These are phyloP conservation scores for Cheirogaleus major DNA, from an alignment of 2,797 vertebrate species.

Conservation along the genomic window DNA sequence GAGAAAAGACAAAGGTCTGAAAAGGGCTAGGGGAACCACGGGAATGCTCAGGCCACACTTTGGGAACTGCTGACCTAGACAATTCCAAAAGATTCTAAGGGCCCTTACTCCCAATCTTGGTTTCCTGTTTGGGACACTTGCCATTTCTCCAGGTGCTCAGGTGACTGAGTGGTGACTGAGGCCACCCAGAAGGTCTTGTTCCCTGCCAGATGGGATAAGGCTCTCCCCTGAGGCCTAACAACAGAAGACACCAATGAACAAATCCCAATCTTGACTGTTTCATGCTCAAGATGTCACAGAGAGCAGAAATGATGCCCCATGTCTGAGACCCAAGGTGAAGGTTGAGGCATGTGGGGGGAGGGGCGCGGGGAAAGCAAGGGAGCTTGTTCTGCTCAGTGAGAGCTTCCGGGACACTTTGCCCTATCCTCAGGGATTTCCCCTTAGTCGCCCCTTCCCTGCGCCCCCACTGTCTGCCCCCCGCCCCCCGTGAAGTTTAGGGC, in stretches of 20 bases:
- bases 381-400: not conserved
- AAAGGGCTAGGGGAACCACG: not conserved
- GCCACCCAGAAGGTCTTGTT: not conserved
- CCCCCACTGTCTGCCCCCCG: not conserved
- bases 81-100: not conserved
- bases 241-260: not conserved
- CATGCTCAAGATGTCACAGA: not conserved
- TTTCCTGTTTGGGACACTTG: slow-evolving; percentile 22
- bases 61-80: not conserved
- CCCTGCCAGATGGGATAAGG: not conserved
- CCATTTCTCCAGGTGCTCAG: not conserved
- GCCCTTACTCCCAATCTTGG: not conserved
- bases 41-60: not conserved
- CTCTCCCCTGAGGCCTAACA: not conserved
- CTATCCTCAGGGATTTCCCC: slow-evolving; percentile 23
- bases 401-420: not conserved
- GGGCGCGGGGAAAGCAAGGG: no score
- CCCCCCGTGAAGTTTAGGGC: slow-evolving; percentile 1
- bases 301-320: not conserved
- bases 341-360: no score
- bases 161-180: not conserved
- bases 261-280: not conserved
- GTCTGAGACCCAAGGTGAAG: not conserved
- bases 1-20: not conserved
- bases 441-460: not conserved